Conservation (phyloP, 2,113 vertebrate genomes). For the Brachyhypopomus gauderio region DNA sequence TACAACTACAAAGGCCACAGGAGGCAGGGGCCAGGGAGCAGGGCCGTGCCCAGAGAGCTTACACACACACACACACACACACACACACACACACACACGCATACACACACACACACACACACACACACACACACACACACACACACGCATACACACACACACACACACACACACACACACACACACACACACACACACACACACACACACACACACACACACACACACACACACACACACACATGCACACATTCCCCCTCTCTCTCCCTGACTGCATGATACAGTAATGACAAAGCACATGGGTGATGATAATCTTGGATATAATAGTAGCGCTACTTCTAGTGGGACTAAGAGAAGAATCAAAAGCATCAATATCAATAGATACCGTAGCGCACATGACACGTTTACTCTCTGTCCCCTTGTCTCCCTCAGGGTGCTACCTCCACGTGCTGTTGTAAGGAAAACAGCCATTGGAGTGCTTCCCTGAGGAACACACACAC, state of each 20-base stretch:
- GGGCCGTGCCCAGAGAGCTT: not conserved
- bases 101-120: not conserved
- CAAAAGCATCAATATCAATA: slow-evolving; percentile 14
- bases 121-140: not conserved
- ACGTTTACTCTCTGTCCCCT: not conserved
- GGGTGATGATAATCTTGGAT: not conserved
- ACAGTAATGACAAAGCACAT: not conserved
- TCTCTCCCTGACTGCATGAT: not conserved
- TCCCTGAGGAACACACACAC: slow-evolving; percentile 36
- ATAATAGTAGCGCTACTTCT: not conserved
- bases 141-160: too few relatives aligned
- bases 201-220: too few relatives aligned
- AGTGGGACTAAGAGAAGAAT: not conserved
- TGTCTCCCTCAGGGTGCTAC: slow-evolving; percentile 14
- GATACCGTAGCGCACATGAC: not conserved
- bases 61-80: not conserved
- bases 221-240: too few relatives aligned
- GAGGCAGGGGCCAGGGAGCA: slow-evolving; percentile 16
- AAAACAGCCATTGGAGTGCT: slow-evolving; percentile 48
- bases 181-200: not conserved
- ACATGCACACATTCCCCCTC: too few relatives aligned
- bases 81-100: not conserved
- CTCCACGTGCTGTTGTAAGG: slow-evolving; percentile 28
- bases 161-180: not conserved
- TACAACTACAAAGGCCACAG: slow-evolving; percentile 37